Evolutionary conservation across 2,113 vertebrate genomes (phyloP), one percentile per base, ranked within the genome.

Genomic region (Silurus glanis): DNA sequence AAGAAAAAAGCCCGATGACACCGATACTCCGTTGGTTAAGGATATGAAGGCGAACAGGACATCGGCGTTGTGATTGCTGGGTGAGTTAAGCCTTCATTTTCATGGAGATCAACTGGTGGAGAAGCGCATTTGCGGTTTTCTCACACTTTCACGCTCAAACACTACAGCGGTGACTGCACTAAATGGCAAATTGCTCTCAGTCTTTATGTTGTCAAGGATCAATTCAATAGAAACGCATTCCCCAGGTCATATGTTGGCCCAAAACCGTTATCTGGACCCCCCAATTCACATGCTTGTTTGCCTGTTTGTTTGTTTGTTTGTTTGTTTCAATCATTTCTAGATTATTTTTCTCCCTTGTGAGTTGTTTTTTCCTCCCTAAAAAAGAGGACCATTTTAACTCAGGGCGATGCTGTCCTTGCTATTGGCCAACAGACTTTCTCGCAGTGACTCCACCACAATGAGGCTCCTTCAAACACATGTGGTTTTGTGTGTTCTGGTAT

Each of bases 401-500:
- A 64, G 21, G 47, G 17, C 19, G 17, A 79, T 85, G 75, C 14
- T 13, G 17, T 80, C 13, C 16, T 47, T 61, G 1, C 59, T 61
- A 56, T 55, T 56, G 82, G 49, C 69, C 71, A 56, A 23, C n/a
- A n/a, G 81, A 72, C 21, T 58, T n/a, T 1, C 62, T 59, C 28
- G 14, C 6, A 8, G 7, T 71, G 14, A 69, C 49, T 69, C 72
- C 45, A 25, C 74, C 85, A 61, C 67, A 64, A 89, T 89, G 88
- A 83, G 82, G 86, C 58, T 71, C 58, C 71, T 87, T 72, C 71
- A 87, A 49, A 51, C 72, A 56, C 79, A 87, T 82, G 58, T 87
- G 47, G 58, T 89, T 87, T 85, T 89, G 49, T 74, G 80, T 47
- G 80, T 79, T 80, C 80, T 89, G 80, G 49, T 87, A 51, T 89